Base-by-base conservation (phyloP, 92 coral and sea anemone species). In the Diadumene lineata region DNA sequence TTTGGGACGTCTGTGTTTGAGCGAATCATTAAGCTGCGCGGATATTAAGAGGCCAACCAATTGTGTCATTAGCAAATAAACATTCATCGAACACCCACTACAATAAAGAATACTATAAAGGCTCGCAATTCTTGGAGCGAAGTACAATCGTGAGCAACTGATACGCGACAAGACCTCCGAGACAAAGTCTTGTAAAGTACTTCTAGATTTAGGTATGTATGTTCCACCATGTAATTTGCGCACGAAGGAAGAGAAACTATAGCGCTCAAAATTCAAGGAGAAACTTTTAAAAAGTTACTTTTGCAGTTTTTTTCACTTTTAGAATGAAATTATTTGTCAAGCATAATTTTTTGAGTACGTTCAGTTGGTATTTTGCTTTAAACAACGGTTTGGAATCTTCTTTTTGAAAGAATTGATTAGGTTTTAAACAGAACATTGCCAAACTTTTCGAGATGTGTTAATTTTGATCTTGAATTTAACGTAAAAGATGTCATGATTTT, bases 21-120 rank as follows among this genome's bases (percentile, higher is more conserved):
- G 24, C 22, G 10, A 6, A 29, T 34, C 25, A 76, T 76, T 66
- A 76, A 65, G 27, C 53, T 19, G 24, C 25, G 38, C 73, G 81
- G 81, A 64, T 76, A 76, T 76, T 76, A 76, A 60, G 33, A 43
- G 51, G 50, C 16, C 9, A 29, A n/a, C 6, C 62, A 50, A 76
- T 76, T 76, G 72, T 64, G 71, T 64, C 64, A 64, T 63, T 25
- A 57, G 57, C 70, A 65, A 64, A 66, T 76, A 65, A 76, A 76
- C 66, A 65, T 22, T 34, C 73, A n/a, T 72, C 30, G 9, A 7
- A 76, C 64, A 76, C 81, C 73, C 72, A 63, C 81, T 8, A 50
- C 21, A 31, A 24, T 4, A 16, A 18, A 65, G 60, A 1, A 3
- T 6, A 7, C 34, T 76, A 76, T 76, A 76, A 64, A 76, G 72